A percentile compares a stretch with the other conserved stretches of the same genome.
Conservation (phyloP, 2,113 vertebrate genomes). For the Sinocyclocheilus anophthalmus region DNA sequence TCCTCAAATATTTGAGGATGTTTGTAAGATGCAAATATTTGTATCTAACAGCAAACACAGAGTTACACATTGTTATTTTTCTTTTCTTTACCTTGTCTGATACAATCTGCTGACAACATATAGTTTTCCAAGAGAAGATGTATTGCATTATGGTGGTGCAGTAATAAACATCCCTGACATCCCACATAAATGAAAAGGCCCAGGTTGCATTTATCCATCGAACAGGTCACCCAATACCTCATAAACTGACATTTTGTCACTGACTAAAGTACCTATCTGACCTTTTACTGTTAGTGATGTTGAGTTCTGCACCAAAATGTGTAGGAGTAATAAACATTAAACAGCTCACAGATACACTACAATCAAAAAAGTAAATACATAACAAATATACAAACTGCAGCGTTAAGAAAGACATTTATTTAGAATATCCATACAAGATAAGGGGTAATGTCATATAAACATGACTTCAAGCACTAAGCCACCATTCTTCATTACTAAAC, state of each 20-base stretch:
- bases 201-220: neutral
- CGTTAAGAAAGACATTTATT: neutral
- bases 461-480: conserved; percentile 54
- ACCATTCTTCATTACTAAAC: conserved; percentile 51
- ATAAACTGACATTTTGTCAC: conserved; percentile 3
- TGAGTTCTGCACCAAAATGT: neutral
- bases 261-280: neutral
- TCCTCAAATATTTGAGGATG: neutral
- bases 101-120: neutral
- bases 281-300: conserved; percentile 10
- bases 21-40: too few species aligned
- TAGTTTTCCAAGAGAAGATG: conserved; percentile 7
- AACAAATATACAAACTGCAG: neutral
- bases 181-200: conserved; percentile 10
- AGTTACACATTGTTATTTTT: neutral
- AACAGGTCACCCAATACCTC: conserved; percentile 13
- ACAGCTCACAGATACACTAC: conserved; percentile 21
- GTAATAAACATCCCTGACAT: conserved; percentile 14
- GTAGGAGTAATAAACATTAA: neutral
- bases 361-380: neutral
- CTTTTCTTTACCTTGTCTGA: neutral
- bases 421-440: neutral
- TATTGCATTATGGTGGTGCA: conserved; percentile 12
- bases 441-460: conserved; percentile 60
- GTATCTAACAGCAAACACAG: neutral